Evolutionary conservation across 1,140 invertebrate species (phyloP).

Genomic region (Rhopalosiphum maidis): DNA sequence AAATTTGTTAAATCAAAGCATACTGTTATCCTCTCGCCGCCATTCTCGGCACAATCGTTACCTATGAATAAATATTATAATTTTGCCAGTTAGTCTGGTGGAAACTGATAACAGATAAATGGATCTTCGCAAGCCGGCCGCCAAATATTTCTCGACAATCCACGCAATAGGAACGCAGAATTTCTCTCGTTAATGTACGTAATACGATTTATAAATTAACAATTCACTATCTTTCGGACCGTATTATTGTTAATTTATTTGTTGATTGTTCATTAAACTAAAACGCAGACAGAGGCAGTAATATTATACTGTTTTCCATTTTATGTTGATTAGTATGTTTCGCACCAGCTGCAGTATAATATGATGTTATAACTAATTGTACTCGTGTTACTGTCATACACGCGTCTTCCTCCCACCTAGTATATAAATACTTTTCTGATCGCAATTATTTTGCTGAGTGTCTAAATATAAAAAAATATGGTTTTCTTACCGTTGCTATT

Average conservation of each 20-base stretch:
- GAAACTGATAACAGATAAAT: neutral
- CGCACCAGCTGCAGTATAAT: neutral
- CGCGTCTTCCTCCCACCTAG: neutral
- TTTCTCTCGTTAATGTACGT: neutral
- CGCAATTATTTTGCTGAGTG: neutral
- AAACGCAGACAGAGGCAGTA: neutral
- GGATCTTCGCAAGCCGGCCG: neutral
- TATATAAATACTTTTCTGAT: neutral
- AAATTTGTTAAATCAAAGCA: too few relatives aligned
- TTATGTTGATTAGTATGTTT: neutral
- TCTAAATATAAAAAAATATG: neutral
- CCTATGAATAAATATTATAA: neutral
- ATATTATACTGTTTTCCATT: neutral
- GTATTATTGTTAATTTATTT: conserved; percentile 1
- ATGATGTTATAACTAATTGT: neutral
- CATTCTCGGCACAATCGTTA: neutral
- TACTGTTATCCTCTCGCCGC: neutral
- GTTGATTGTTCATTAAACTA: neutral
- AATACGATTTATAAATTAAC: neutral
- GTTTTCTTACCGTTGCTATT: neutral
- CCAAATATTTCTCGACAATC: neutral
- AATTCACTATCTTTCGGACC: neutral
- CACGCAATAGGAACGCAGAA: neutral
- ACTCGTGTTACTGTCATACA: neutral
- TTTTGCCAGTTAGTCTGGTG: neutral